Conservation (phyloP, 2,888 invertebrate genomes). For the Drosophila tripunctata region DNA sequence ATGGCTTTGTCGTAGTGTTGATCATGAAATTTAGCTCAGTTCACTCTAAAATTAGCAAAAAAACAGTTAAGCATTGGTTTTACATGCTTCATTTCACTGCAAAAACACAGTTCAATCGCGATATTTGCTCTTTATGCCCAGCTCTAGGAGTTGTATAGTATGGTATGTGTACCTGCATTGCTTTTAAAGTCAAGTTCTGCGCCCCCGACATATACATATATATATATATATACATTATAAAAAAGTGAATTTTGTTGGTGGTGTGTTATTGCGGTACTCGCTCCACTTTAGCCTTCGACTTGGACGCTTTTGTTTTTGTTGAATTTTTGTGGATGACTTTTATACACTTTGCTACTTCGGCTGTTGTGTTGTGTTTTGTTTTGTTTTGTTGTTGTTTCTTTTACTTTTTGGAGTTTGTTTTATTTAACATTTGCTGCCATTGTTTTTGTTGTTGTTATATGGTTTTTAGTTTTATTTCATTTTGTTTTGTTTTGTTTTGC, state of each 20-base stretch:
- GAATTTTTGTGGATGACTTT: constrained; percentile 37
- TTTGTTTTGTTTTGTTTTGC: constrained; percentile 37
- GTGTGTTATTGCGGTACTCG: constrained; percentile 30
- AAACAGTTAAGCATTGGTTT: too few species aligned
- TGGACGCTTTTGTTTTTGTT: constrained; percentile 36
- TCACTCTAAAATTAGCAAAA: too few species aligned
- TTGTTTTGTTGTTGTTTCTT: too few species aligned
- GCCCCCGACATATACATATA: constrained; percentile 18
- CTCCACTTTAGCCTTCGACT: constrained; percentile 63
- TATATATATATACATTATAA: constrained; percentile 2
- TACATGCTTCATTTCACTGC: too few species aligned
- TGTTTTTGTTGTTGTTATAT: constrained; percentile 8
- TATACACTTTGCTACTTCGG: constrained; percentile 34
- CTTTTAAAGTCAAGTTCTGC: constrained; percentile 34
- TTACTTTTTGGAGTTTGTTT: constrained; percentile 20
- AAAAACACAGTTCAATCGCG: too few species aligned
- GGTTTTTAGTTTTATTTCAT: constrained; percentile 11
- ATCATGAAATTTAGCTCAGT: too few species aligned
- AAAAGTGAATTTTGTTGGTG: constrained; percentile 69
- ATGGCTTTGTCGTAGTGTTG: too few species aligned
- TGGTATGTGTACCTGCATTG: constrained; percentile 10
- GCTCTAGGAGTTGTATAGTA: too few species aligned
- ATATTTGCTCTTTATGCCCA: too few species aligned
- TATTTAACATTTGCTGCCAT: constrained; percentile 12
- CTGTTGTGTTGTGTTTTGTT: too few species aligned